Evolutionary conservation across 2,888 invertebrate species (phyloP).

Genomic region (Scaptomyza cyrtandrae): DNA sequence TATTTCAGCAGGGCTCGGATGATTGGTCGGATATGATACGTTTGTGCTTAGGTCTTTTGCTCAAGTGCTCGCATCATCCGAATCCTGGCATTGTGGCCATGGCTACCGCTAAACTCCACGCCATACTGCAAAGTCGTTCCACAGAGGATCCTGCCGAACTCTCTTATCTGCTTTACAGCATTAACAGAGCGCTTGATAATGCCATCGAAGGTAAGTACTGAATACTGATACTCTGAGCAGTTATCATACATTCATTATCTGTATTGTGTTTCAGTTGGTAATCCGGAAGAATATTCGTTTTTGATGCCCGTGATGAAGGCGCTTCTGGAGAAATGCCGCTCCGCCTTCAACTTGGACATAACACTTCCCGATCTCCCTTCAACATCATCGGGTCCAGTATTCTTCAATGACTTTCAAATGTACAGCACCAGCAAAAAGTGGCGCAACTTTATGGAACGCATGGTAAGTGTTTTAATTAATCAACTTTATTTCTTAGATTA

Average conservation of each 20-base stretch:
- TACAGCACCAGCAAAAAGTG: constrained; percentile 86
- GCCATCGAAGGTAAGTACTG: constrained; percentile 84
- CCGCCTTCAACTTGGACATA: constrained; percentile 81
- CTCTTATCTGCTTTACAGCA: constrained; percentile 85
- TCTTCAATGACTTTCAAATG: constrained; percentile 87
- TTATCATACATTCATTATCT: neutral
- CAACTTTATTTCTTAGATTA: constrained; percentile 23
- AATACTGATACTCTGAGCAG: too few relatives aligned
- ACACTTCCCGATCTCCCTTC: constrained; percentile 85
- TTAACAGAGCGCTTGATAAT: constrained; percentile 84
- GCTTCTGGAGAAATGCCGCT: constrained; percentile 86
- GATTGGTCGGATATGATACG: constrained; percentile 87
- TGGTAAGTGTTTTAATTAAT: constrained; percentile 82
- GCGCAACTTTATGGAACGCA: constrained; percentile 85
- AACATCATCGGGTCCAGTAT: constrained; percentile 86
- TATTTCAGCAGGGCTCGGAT: constrained; percentile 86
- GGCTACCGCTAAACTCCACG: constrained; percentile 87
- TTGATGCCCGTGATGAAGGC: constrained; percentile 88
- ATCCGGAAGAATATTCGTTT: constrained; percentile 87
- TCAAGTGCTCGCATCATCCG: constrained; percentile 85
- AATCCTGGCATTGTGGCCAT: constrained; percentile 86
- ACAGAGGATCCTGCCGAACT: constrained; percentile 86
- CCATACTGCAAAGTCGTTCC: constrained; percentile 86
- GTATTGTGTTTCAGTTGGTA: constrained; percentile 80
- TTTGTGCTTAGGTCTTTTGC: constrained; percentile 84